Conservation (phyloP, 2,888 invertebrate species). For the Epicampocera succincta region DNA sequence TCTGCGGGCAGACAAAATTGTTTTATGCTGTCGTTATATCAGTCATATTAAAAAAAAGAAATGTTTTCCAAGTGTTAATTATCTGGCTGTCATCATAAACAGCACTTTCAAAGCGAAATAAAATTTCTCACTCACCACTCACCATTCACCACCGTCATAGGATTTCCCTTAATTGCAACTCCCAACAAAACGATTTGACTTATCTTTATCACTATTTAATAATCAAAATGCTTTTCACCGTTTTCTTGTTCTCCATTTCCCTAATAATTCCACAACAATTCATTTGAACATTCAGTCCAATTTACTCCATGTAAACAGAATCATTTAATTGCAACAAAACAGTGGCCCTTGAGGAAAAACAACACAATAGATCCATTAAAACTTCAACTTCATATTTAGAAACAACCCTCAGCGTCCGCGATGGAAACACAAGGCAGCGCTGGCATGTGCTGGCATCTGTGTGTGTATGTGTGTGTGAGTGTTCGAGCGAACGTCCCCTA, state of each 20-base stretch:
- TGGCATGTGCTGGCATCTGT: slow-evolving; percentile 1
- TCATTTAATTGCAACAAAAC: slow-evolving; percentile 52
- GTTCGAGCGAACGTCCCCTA: slow-evolving; percentile 3
- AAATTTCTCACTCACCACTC: slow-evolving; percentile 26
- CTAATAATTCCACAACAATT: slow-evolving; percentile 47
- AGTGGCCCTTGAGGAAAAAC: slow-evolving; percentile 37
- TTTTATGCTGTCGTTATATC: too few relatives aligned
- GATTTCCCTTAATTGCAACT: slow-evolving; percentile 2
- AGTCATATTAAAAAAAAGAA: too few relatives aligned
- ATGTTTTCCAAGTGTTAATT: slow-evolving; percentile 46
- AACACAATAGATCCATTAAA: slow-evolving; percentile 61
- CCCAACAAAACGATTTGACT: slow-evolving; percentile 28
- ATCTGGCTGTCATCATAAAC: slow-evolving; percentile 57
- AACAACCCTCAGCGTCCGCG: slow-evolving; percentile 40
- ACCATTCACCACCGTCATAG: slow-evolving; percentile 8
- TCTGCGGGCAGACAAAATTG: too few relatives aligned
- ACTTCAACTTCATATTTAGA: slow-evolving; percentile 1
- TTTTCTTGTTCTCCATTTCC: slow-evolving; percentile 28
- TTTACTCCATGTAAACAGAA: slow-evolving; percentile 44
- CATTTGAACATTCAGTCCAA: slow-evolving; percentile 52
- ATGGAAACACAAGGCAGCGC: background rate
- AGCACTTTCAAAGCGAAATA: slow-evolving; percentile 22
- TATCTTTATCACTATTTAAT: slow-evolving; percentile 56
- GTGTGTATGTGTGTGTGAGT: background rate
- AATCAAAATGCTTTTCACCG: slow-evolving; percentile 16